These are phyloP conservation scores for Erithacus rubecula DNA, from an alignment of 2,797 vertebrate species.

Conservation along the genomic window DNA sequence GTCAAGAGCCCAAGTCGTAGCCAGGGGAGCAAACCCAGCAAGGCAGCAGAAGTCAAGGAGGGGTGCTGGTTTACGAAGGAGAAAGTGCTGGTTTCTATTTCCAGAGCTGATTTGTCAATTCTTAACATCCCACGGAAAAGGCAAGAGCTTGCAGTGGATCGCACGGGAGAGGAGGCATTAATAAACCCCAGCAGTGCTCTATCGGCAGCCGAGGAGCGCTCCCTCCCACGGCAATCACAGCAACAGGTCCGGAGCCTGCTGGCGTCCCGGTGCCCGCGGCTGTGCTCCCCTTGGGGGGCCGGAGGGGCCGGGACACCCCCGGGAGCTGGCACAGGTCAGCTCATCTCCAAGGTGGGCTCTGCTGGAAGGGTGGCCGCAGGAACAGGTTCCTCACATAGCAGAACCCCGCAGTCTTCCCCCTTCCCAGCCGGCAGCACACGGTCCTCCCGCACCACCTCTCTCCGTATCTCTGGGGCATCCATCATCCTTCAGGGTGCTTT, in stretches of 20 bases:
- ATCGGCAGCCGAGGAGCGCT: background rate
- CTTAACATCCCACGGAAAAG: background rate
- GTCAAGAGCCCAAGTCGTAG: background rate
- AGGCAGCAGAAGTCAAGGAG: background rate
- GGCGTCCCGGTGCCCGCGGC: background rate
- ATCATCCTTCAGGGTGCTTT: background rate
- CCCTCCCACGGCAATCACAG: background rate
- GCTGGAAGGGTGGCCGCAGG: background rate
- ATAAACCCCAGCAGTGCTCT: background rate
- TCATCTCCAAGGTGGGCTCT: background rate
- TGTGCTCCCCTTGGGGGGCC: background rate
- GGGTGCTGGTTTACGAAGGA: background rate
- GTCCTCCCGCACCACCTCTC: background rate
- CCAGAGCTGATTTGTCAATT: background rate
- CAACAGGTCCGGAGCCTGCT: conserved; percentile 53
- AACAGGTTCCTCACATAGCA: background rate
- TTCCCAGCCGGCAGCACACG: background rate
- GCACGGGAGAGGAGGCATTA: background rate
- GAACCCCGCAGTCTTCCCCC: no score
- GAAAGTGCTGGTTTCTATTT: background rate
- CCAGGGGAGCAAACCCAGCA: background rate
- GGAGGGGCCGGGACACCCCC: background rate
- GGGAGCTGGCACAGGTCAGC: background rate
- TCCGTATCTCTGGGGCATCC: background rate
- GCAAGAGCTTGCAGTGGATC: background rate